phyloP scores from a whole-genome alignment of 2,888 invertebrate genomes.

The Nomada lathburiana region DNA sequence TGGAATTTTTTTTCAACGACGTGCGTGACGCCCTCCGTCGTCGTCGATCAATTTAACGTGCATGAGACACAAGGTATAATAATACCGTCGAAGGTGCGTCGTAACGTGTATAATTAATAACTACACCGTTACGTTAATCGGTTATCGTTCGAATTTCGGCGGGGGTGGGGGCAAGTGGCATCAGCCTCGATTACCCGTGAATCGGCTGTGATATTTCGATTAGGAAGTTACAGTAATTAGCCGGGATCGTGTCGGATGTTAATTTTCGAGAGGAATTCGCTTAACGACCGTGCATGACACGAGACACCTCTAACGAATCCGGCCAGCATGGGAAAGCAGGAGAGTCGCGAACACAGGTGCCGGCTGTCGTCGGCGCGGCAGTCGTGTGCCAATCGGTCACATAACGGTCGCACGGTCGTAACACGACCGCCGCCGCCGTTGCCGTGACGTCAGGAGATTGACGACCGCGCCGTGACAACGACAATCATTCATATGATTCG shows the following conservation, averaged over 20 bases:
- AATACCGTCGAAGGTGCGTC: too few relatives aligned
- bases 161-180: too few relatives aligned
- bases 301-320: slow-evolving; percentile 42
- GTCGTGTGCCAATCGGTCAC: slow-evolving; percentile 82
- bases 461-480: slow-evolving; percentile 62
- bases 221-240: too few relatives aligned
- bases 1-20: slow-evolving; percentile 54
- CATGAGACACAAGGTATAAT: too few relatives aligned
- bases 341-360: slow-evolving; percentile 70
- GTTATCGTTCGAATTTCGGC: too few relatives aligned
- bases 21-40: slow-evolving; percentile 29
- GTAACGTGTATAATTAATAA: too few relatives aligned
- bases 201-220: too few relatives aligned
- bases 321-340: slow-evolving; percentile 48
- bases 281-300: slow-evolving; percentile 2
- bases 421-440: slow-evolving; percentile 74
- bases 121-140: too few relatives aligned
- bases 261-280: slow-evolving; percentile 23
- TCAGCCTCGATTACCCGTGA: too few relatives aligned
- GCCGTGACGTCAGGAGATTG: slow-evolving; percentile 69
- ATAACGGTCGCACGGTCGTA: slow-evolving; percentile 83
- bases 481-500: slow-evolving; percentile 70
- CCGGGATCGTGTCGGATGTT: slow-evolving; percentile 1
- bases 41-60: slow-evolving; percentile 1
- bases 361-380: slow-evolving; percentile 45